Base-by-base conservation (phyloP, 2,797 vertebrate genomes). In the Pseudochirops cupreus region DNA sequence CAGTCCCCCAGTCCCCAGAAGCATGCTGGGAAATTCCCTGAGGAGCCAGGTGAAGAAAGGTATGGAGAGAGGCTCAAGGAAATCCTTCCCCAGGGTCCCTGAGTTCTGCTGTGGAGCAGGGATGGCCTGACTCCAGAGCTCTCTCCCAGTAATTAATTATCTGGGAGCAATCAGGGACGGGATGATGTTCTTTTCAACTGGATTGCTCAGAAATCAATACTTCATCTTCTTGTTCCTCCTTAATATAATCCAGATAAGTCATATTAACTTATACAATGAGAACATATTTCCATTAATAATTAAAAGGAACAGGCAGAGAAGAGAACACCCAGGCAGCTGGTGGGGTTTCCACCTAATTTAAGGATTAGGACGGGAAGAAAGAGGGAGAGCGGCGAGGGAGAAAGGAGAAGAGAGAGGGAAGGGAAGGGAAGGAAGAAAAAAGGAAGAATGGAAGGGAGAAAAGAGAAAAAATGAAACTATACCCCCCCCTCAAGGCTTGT, bases 231-330 rank as follows among this genome's bases (percentile, higher is more conserved):
- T 97, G 98, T 97, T 93, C 95, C 91, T 33, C 26, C 94, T 96
- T 97, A 98, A 98, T 98, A 97, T 91, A 96, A 96, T 97, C 97
- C 98, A 98, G 97, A 97, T 93, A 98, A 95, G 97, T 97, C 95
- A 97, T 94, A 96, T 97, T 96, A 94, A 97, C 94, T 97, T 97
- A 95, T 53, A 95, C 91, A 97, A 95, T 95, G 96, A 97, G 95
- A 95, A 97, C 97, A 95, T 93, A 92, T 95, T 97, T 97, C 96
- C 97, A 95, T 96, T 96, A 96, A 97, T 98, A 97, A 98, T 97
- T 97, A 95, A 96, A 97, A 96, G 95, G 97, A 96, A 95, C 93
- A 94, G 97, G 96, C 95, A 89, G 21, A 97, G 96, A 57, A 59
- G 74, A 96, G 97, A 97, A 98, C 97, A 98, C 97, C 97, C 97